A percentile compares a stretch with the other conserved stretches of the same genome.
Evolutionary conservation across 1,140 invertebrate genomes (phyloP).

Genomic region (Archivesica marissinica): DNA sequence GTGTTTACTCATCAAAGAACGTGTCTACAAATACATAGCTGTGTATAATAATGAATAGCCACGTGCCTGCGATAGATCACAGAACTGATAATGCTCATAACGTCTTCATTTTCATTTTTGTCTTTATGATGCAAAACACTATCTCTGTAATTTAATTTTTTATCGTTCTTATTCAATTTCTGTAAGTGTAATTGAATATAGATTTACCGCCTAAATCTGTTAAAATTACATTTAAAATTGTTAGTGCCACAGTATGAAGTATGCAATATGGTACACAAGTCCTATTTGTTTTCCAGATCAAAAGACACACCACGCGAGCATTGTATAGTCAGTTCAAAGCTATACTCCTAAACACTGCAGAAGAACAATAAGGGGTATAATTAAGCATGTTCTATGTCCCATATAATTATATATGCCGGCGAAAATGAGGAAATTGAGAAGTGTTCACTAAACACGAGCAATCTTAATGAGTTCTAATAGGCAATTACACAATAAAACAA

Average conservation of each 20-base stretch:
- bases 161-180: slow-evolving; percentile 49
- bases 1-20: slow-evolving; percentile 11
- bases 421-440: slow-evolving; percentile 47
- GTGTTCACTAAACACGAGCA: slow-evolving; percentile 31
- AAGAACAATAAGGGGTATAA: slow-evolving; percentile 48
- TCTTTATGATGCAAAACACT: slow-evolving; percentile 11
- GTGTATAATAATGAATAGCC: slow-evolving; percentile 13
- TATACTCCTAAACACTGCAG: slow-evolving; percentile 2
- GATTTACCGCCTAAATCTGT: slow-evolving; percentile 36
- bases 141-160: slow-evolving; percentile 56
- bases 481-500: slow-evolving; percentile 26
- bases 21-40: not conserved
- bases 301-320: slow-evolving; percentile 52
- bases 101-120: slow-evolving; percentile 29
- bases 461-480: slow-evolving; percentile 32
- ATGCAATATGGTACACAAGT: slow-evolving; percentile 30
- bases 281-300: slow-evolving; percentile 44
- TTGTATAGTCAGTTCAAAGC: not conserved
- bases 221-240: slow-evolving; percentile 55
- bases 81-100: slow-evolving; percentile 3
- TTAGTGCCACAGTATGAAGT: not conserved
- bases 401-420: slow-evolving; percentile 36
- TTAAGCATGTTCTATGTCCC: slow-evolving; percentile 38
- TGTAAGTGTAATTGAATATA: slow-evolving; percentile 61
- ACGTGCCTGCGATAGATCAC: not conserved